These are phyloP conservation scores for Cephus cinctus DNA, from an alignment of 1,140 invertebrate genomes.

Conservation along the genomic window DNA sequence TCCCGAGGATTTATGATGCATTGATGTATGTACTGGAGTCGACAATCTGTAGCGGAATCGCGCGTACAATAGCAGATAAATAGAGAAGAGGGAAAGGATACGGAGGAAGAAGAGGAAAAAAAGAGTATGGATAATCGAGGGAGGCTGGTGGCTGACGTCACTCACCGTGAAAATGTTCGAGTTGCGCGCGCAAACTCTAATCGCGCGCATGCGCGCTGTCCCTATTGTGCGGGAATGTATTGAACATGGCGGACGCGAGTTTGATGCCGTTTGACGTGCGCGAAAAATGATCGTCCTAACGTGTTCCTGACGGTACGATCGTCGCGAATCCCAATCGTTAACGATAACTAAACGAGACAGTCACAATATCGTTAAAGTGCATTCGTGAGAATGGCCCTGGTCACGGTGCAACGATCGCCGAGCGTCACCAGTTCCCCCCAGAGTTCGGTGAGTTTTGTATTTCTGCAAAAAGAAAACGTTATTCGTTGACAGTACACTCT, in stretches of 20 bases:
- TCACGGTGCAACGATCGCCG: constrained; percentile 69
- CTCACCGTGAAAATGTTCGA: too few relatives aligned
- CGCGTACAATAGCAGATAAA: too few relatives aligned
- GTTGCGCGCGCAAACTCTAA: constrained; percentile 15
- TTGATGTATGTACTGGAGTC: too few relatives aligned
- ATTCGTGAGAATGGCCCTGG: constrained; percentile 66
- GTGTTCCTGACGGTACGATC: constrained; percentile 40
- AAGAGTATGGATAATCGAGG: too few relatives aligned
- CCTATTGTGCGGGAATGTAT: constrained; percentile 33
- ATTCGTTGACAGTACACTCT: too few relatives aligned
- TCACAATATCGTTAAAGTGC: not conserved
- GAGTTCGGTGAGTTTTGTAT: constrained; percentile 58
- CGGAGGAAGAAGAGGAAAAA: too few relatives aligned
- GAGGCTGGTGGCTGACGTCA: too few relatives aligned
- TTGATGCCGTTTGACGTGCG: constrained; percentile 48
- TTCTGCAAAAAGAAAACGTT: too few relatives aligned
- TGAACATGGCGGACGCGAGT: constrained; percentile 47
- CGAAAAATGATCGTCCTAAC: constrained; percentile 48
- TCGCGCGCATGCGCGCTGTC: constrained; percentile 17
- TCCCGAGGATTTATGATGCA: too few relatives aligned
- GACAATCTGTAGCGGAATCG: too few relatives aligned
- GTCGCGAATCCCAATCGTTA: constrained; percentile 12
- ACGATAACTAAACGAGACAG: too few relatives aligned
- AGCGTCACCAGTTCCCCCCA: constrained; percentile 67
- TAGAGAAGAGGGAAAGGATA: too few relatives aligned